Base-by-base conservation (phyloP, 2,888 invertebrate species). In the Rhimphoctona megacephalus region DNA sequence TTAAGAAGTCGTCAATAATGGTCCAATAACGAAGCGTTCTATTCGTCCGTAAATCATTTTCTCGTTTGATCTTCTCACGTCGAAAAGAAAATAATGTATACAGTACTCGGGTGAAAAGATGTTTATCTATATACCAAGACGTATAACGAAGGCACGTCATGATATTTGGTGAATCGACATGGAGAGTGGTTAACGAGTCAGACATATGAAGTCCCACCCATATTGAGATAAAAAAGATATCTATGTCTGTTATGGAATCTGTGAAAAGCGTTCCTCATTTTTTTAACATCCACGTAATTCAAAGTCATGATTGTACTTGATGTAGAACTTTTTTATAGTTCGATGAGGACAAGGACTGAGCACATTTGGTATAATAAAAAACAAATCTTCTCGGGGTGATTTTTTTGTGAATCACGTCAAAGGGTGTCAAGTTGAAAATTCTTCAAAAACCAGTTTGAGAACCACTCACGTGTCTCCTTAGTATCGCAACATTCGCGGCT, bases 141-240 rank as follows among this genome's bases (percentile, higher is more conserved):
- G 81, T 76, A 67, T 69, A 88, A 88, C 87, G 84, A 88, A 86
- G 87, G 81, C 88, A 83, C 85, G 64, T 85, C 84, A 85, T 52
- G 70, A 77, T 81, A 77, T 85, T 77, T 80, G 86, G 89, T 89
- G 88, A 90, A 88, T 89, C 82, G 89, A 91, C 89, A 88, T 86
- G 88, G 86, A 86, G 87, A 89, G 87, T 79, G 87, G 87, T 88
- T 89, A 86, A 84, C 86, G 85, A 84, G 85, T 33, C 85, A 82
- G 87, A 87, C 88, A 90, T 89, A 87, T 82, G 83, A 36, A 82
- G 83, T 85, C 85, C 89, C 90, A 89, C 89, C 92, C 90, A 90
- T 88, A 87, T 88, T 86, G 88, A 88, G 90, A 91, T 90, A 91
- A 92, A 90, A 89, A 86, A 84, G 88, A 90, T 89, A 87, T 90